Evolutionary conservation across 2,888 invertebrate species (phyloP), one percentile per base, ranked within the genome.

Genomic region (Uloborus plumipes): DNA sequence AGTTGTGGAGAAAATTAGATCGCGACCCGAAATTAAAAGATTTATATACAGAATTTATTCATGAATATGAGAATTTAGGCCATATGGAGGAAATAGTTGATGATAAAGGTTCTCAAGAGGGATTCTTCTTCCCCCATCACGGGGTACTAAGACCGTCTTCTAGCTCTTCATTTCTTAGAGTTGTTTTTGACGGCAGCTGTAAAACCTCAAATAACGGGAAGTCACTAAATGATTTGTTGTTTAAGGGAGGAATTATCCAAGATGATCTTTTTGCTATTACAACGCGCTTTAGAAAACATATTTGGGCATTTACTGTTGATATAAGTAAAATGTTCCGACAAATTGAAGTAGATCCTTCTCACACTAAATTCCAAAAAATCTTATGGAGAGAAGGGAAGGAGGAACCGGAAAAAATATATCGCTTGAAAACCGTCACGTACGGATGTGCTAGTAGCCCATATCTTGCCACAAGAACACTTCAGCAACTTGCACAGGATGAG

Each of bases 81-180:
- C 53, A 53, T 53, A 53, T n/a, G 53, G 53, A 53, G 18, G 53
- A 53, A 53, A 53, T 53, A 53, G 53, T n/a, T 53, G 53, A 53
- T 3, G 53, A 15, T 53, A 18, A 53, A n/a, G 6, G 3, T 53
- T 6, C 53, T n/a, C 3, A 53, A 53, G 53, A 18, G 16, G 15
- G 18, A 2, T 53, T 53, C 6, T 18, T 53, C 18, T 15, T 18
- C 3, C 53, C 26, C 26, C 26, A 26, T 26, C 26, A 26, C 4
- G 26, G 26, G 2, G 26, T 26, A 4, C 26, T 26, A 2, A 2
- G 26, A 53, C 18, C 53, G 18, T 53, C 16, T 3, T 3, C 3
- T 7, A 53, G 3, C 2, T n/a, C 53, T 2, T n/a, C 53, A 53
- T 3, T 3, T 2, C 6, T 53, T 3, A 15, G 53, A 15, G 53